Evolutionary conservation across 2,888 invertebrate species (phyloP), one percentile per base, ranked within the genome.

Genomic region (Meiosimyza platycephala): DNA sequence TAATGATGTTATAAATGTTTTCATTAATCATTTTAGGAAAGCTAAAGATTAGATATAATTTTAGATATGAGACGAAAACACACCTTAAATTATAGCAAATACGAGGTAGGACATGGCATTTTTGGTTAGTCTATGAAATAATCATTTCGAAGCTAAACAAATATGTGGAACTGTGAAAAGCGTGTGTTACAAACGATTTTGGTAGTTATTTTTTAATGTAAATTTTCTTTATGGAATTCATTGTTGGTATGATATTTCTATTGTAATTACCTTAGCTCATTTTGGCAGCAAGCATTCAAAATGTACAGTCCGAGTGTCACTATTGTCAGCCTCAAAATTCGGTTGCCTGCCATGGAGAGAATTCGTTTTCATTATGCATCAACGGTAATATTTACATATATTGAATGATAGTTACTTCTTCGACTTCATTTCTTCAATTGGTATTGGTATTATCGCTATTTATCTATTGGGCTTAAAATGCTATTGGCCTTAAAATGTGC

Each of bases 331-430:
- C 47, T 11, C 59, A n/a, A 3, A 79, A 76, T 65, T 62, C 57
- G 40, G 76, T 77, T 11, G 76, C 76, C 1, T 79, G 79, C 51
- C 78, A 77, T 33, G 66, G 63, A 22, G 74, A 75, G 65, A 76
- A 73, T n/a, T 54, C 67, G 11, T 79, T 72, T 71, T 79, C 79
- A 1, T 57, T 76, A 22, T 79, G 79, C 65, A 40, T 75, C 18
- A 63, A 76, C 15, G 76, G 78, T 79, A 72, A 74, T 60, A 1
- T 22, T 22, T 22, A 2, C 22, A 22, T 50, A 15, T 63, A 50
- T 40, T 48, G 16, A n/a, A 47, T n/a, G 28, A 22, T 28, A 2
- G 6, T 28, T 16, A 3, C 15, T 13, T 51, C 7, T 9, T 22
- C 9, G 40, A 1, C 28, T 33, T 33, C 6, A 59, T 59, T 28